Evolutionary conservation across 2,888 invertebrate species (phyloP), one percentile per base, ranked within the genome.

Genomic region (Pollenia amentaria): DNA sequence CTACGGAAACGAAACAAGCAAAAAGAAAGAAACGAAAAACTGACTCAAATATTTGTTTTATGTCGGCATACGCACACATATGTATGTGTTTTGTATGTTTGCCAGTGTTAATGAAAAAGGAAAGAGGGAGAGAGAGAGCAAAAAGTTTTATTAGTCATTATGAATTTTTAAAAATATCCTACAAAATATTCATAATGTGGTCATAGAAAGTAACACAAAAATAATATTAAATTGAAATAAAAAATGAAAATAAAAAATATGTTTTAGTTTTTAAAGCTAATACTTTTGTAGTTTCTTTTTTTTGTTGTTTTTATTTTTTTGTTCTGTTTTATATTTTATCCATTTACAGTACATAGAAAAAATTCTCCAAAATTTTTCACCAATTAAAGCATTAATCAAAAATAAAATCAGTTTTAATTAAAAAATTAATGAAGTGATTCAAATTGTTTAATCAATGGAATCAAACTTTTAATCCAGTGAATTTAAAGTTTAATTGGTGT

Each of bases 121-220:
- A 29, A 29, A 29, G 0, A 29, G 29, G 29, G 29, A 29, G 29
- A 29, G 29, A 1, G 1, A 40, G 53, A 44, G 42, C 38, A 72
- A 29, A 62, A 4, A 18, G 21, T 38, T 38, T 70, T 60, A 72
- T 51, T 53, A 69, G 75, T 82, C 51, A 60, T 60, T 18, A 82
- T 75, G 81, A 67, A 75, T 82, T 82, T 82, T 82, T 82, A 67
- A 82, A 69, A 75, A 75, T 51, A 60, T 51, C 60, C 42, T 9
- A 75, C 60, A 51, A 51, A 51, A 82, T 67, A 75, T 75, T 81
- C 57, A 29, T 69, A 53, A 75, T 75, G 67, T 75, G 67, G 75
- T 67, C 73, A 73, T 67, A 67, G 57, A 57, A 55, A 46, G 40
- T 14, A 69, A 18, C 18, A 48, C 38, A 77, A 57, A 53, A 57